A percentile compares a stretch with the other conserved stretches of the same genome.
Evolutionary conservation across 2,797 vertebrate species (phyloP).

Genomic region (Myripristis murdjan): DNA sequence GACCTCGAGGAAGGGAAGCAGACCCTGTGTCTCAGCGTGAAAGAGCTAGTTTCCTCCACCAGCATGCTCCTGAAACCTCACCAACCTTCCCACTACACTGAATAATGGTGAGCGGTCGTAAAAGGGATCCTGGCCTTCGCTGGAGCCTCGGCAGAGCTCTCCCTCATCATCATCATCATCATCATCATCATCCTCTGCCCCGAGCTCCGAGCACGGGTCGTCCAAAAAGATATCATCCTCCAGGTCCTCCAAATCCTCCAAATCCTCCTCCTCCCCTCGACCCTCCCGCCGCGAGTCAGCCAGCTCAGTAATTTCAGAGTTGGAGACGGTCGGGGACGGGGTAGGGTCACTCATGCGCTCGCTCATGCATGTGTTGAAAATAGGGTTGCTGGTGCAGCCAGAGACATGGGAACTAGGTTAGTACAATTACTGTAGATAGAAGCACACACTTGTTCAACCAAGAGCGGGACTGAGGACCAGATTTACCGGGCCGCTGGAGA

Average conservation of each 20-base stretch:
- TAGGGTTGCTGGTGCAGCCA: slow-evolving; percentile 97
- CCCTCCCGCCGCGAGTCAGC: slow-evolving; percentile 93
- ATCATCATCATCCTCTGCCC: slow-evolving; percentile 83
- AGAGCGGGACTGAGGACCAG: slow-evolving; percentile 33
- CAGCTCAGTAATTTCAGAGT: slow-evolving; percentile 97
- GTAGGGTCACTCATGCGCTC: slow-evolving; percentile 98
- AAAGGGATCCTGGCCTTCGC: slow-evolving; percentile 98
- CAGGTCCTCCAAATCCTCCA: slow-evolving; percentile 87
- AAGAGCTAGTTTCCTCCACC: slow-evolving; percentile 99
- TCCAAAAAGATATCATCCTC: slow-evolving; percentile 96
- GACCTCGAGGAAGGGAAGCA: slow-evolving; percentile 28
- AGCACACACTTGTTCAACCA: slow-evolving; percentile 86
- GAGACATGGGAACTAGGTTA: slow-evolving; percentile 96
- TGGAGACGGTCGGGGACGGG: slow-evolving; percentile 98
- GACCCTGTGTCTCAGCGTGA: slow-evolving; percentile 89
- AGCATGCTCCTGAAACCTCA: slow-evolving; percentile 98
- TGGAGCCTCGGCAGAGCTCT: slow-evolving; percentile 84
- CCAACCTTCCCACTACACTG: slow-evolving; percentile 99
- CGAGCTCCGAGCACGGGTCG: slow-evolving; percentile 89
- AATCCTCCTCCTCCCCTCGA: slow-evolving; percentile 91
- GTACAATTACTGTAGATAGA: slow-evolving; percentile 88
- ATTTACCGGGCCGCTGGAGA: slow-evolving; percentile 27
- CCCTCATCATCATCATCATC: slow-evolving; percentile 84
- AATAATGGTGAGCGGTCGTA: slow-evolving; percentile 99
- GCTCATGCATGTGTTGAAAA: slow-evolving; percentile 99